phyloP scores from a whole-genome alignment of 2,113 vertebrate genomes.

The Capricornis sumatraensis region DNA sequence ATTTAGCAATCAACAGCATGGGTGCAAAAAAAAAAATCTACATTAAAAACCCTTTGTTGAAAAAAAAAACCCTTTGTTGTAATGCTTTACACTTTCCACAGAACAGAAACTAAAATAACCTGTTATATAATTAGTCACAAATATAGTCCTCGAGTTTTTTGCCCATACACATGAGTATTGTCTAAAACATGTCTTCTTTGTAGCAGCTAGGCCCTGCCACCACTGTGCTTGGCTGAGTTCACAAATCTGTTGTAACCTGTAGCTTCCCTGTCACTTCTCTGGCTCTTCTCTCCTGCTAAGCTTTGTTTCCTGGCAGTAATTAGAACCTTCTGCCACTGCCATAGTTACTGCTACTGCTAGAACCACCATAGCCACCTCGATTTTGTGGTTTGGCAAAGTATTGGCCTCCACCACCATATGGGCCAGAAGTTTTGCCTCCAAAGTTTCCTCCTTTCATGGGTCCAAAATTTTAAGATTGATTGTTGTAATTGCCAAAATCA shows the following conservation, averaged over 20 bases:
- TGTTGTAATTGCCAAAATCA: neutral
- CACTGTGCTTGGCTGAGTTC: slow-evolving; percentile 92
- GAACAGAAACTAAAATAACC: neutral
- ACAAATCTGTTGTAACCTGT: slow-evolving; percentile 94
- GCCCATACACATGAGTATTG: neutral
- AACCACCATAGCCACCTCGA: neutral
- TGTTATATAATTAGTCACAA: neutral
- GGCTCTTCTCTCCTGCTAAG: slow-evolving; percentile 94
- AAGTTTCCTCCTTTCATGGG: neutral
- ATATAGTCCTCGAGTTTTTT: neutral
- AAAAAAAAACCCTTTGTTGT: neutral
- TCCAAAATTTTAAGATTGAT: neutral
- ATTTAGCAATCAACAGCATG: neutral
- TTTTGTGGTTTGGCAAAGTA: neutral
- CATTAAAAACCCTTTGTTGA: neutral
- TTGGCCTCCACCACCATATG: neutral
- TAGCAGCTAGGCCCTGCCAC: neutral
- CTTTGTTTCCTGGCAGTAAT: slow-evolving; percentile 88
- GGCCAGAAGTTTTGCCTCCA: neutral
- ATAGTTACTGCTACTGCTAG: neutral
- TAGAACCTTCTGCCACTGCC: neutral
- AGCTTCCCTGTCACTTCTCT: slow-evolving; percentile 94
- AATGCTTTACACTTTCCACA: slow-evolving; percentile 61
- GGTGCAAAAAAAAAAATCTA: neutral
- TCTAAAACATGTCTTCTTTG: neutral